Conservation (phyloP, 2,113 vertebrate genomes). For the Cyanoliseus patagonus region DNA sequence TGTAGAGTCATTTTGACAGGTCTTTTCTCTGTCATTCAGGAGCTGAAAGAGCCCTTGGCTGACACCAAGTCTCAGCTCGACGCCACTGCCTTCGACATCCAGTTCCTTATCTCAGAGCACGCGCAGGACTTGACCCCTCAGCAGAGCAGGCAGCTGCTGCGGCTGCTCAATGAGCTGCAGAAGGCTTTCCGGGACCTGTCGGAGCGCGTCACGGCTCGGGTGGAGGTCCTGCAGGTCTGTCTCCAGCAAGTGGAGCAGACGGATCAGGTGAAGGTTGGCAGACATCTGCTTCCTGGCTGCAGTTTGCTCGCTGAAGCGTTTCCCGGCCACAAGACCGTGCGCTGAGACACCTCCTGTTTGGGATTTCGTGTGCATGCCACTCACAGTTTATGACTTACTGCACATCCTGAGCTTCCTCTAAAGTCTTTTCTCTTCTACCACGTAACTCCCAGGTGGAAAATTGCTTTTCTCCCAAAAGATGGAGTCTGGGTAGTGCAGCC, state of each 20-base stretch:
- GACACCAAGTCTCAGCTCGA: slow-evolving; percentile 80
- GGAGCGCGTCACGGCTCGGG: slow-evolving; percentile 70
- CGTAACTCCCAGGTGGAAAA: background rate
- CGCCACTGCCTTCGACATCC: slow-evolving; percentile 79
- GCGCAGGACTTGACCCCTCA: slow-evolving; percentile 86
- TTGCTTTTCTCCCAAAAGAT: background rate
- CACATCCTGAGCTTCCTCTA: slow-evolving; percentile 16
- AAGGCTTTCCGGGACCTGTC: slow-evolving; percentile 80
- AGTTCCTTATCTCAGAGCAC: slow-evolving; percentile 89
- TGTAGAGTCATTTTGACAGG: background rate
- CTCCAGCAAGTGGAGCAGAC: slow-evolving; percentile 73
- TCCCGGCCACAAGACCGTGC: background rate
- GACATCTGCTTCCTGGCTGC: slow-evolving; percentile 18
- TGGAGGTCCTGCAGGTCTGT: slow-evolving; percentile 73
- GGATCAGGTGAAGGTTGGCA: slow-evolving; percentile 71
- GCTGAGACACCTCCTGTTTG: background rate
- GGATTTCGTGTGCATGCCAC: background rate
- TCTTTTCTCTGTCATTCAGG: slow-evolving; percentile 60
- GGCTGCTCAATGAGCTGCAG: slow-evolving; percentile 87
- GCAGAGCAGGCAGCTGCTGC: slow-evolving; percentile 86
- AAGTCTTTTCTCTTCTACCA: background rate
- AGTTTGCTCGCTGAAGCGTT: background rate
- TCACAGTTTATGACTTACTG: background rate
- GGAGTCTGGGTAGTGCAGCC: background rate
- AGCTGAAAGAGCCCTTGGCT: slow-evolving; percentile 76